phyloP scores from a whole-genome alignment of 2,888 invertebrate genomes.

The Lymantria monacha region DNA sequence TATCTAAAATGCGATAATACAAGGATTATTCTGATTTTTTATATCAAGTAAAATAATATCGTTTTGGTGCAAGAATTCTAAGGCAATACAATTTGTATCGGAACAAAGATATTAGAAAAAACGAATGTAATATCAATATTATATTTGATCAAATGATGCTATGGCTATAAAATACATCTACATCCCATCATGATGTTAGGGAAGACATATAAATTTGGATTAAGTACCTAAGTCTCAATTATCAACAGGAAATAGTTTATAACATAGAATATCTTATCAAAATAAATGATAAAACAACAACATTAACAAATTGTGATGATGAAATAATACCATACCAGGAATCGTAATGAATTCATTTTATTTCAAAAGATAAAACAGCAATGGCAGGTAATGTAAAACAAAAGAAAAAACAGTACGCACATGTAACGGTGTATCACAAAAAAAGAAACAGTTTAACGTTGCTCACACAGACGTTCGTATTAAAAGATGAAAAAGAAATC shows the following conservation, averaged over 20 bases:
- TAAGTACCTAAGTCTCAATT: neutral
- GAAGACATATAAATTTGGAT: no score
- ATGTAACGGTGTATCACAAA: conserved; percentile 27
- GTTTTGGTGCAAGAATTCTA: no score
- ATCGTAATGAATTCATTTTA: conserved; percentile 13
- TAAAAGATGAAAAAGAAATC: conserved; percentile 17
- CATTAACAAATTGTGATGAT: conserved; percentile 4
- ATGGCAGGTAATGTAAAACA: conserved; percentile 15
- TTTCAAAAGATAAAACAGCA: conserved; percentile 5
- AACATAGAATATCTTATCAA: conserved; percentile 1
- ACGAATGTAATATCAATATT: no score
- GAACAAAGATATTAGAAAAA: no score
- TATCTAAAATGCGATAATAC: conserved; percentile 4
- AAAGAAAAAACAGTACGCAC: conserved; percentile 14
- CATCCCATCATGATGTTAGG: no score
- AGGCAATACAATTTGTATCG: no score
- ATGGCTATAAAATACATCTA: no score
- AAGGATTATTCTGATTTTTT: neutral
- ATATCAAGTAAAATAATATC: no score
- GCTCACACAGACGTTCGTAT: conserved; percentile 12
- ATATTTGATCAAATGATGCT: no score
- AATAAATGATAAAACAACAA: neutral
- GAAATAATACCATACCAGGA: conserved; percentile 13
- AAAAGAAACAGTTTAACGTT: conserved; percentile 12
- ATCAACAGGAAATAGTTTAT: neutral